These are phyloP conservation scores for Torymus tubicola DNA, from an alignment of 2,888 invertebrate species.

Conservation along the genomic window DNA sequence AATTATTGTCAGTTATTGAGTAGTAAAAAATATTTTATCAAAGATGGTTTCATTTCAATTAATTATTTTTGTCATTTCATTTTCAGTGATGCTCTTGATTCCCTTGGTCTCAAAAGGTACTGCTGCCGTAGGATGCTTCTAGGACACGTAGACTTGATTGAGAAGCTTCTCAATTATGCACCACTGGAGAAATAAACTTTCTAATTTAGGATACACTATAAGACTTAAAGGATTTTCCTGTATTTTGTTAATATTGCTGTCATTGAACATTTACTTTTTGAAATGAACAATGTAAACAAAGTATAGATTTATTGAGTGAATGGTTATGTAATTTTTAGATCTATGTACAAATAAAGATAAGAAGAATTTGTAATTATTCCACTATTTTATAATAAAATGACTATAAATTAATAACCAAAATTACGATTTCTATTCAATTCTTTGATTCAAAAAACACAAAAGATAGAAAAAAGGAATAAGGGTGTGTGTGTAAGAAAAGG, in stretches of 20 bases:
- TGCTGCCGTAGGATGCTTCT: conserved; percentile 99
- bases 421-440: not conserved
- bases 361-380: conserved; percentile 8
- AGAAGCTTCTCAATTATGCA: conserved; percentile 99
- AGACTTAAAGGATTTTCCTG: not conserved
- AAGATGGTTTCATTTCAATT: conserved; percentile 65
- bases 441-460: not conserved
- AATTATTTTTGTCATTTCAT: too few species aligned
- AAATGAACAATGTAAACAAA: conserved; percentile 24
- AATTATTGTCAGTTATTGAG: too few species aligned
- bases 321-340: conserved; percentile 7
- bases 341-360: conserved; percentile 11
- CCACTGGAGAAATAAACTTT: conserved; percentile 91
- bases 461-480: too few species aligned
- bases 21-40: conserved; percentile 6
- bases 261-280: not conserved
- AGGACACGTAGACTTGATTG: conserved; percentile 99
- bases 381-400: conserved; percentile 33
- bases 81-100: conserved; percentile 94
- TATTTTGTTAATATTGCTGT: conserved; percentile 5
- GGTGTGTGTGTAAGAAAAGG: too few species aligned
- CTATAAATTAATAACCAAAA: not conserved
- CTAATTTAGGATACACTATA: not conserved
- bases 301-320: conserved; percentile 3
- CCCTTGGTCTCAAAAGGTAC: conserved; percentile 95